Evolutionary conservation across 2,113 vertebrate genomes (phyloP).

Genomic region (rat (Rattus norvegicus)): DNA sequence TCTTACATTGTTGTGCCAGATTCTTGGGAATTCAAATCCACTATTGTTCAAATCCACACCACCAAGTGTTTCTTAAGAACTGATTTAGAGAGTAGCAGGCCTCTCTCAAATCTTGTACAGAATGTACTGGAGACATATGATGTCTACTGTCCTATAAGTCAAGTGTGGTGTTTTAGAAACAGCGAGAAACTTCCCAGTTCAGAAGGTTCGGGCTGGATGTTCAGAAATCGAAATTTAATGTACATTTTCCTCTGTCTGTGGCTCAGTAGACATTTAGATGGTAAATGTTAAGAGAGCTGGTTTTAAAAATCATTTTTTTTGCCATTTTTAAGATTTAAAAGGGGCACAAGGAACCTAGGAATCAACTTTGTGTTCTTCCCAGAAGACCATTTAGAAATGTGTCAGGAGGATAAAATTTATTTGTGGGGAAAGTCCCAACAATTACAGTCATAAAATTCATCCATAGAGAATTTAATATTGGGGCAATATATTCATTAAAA

Average conservation of each 20-base stretch:
- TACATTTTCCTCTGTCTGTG: not conserved
- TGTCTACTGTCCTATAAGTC: not conserved
- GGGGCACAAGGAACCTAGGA: not conserved
- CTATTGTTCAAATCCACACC: accelerated
- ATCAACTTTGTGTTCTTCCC: not conserved
- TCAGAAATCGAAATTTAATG: not conserved
- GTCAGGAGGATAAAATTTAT: not conserved
- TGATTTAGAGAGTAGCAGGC: not conserved
- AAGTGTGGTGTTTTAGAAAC: not conserved
- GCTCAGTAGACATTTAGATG: not conserved
- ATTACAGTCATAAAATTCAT: not conserved
- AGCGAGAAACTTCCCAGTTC: not conserved
- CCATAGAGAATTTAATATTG: not conserved
- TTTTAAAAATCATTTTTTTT: not conserved
- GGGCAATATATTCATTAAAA: not conserved
- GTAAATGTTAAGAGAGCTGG: not conserved
- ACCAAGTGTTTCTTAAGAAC: not conserved
- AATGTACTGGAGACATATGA: not conserved
- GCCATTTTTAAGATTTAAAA: not conserved
- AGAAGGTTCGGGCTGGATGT: not conserved
- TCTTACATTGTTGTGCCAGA: not conserved
- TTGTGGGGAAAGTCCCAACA: not conserved
- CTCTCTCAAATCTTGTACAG: not conserved
- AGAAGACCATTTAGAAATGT: not conserved
- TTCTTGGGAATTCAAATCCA: not conserved